Evolutionary conservation across 2,797 vertebrate species (phyloP), one percentile per base, ranked within the genome.

Genomic region (Premnoplex brunnescens): DNA sequence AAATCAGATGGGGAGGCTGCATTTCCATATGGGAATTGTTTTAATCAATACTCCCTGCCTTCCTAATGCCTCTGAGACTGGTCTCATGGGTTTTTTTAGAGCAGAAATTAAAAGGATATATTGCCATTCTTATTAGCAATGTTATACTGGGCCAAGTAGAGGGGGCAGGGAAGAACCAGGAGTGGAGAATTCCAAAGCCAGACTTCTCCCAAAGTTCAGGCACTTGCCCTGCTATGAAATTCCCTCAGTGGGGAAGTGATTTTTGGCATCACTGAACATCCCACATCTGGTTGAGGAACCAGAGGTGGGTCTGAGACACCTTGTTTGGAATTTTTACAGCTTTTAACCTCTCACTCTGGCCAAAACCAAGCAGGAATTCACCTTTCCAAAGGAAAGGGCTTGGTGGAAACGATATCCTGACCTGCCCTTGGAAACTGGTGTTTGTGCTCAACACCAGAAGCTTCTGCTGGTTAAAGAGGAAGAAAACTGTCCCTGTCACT

Each of bases 41-140:
- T 91, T 84, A 94, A 91, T 92, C 87, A 92, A 80, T 62, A 39
- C 62, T 86, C 73, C 52, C 71, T 81, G 80, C 85, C 84, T 79
- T 44, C 69, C 90, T 71, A 91, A 78, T 69, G 86, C 91, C 85
- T 88, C 83, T 16, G 49, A 81, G 62, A 39, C 56, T 71, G 55
- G 46, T 60, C 48, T 9, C 11, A n/a, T 34, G 51, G 49, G 37
- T 37, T 10, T 58, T 58, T 72, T 73, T 56, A 68, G 80, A 63
- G 59, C 43, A 81, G 46, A 62, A 96, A 87, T 36, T 36, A 77
- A 62, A 85, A 60, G 34, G 71, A 46, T 74, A 49, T 77, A 34
- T 75, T 79, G 71, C 74, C 91, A 62, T 9, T 48, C 34, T 75
- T 69, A 59, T 71, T 86, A 80, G 41, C 36, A 74, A 67, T 39